Percentiles rank a stretch among this genome's conserved stretches.
These are phyloP conservation scores for Oncorhynchus mykiss DNA, from an alignment of 2,113 vertebrate species.

Conservation along the genomic window DNA sequence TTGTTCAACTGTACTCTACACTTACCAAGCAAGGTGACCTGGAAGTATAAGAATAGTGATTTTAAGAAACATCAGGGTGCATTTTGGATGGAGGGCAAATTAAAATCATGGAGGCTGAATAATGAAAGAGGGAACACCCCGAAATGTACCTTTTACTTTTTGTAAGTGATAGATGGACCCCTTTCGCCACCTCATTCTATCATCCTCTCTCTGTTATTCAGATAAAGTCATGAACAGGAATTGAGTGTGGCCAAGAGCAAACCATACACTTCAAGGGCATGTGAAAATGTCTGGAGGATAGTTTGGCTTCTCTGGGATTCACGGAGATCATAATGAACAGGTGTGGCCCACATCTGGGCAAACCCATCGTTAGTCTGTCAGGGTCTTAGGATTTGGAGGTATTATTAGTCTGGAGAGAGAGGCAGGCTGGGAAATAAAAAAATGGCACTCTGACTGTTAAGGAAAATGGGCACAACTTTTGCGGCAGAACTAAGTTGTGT, in stretches of 20 bases:
- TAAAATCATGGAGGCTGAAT: neutral
- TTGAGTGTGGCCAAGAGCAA: neutral
- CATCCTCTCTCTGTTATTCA: neutral
- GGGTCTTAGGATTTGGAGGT: slow-evolving; percentile 40
- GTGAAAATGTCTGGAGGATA: slow-evolving; percentile 16
- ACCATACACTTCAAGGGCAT: slow-evolving; percentile 10
- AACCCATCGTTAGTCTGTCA: slow-evolving; percentile 24
- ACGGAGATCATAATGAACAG: slow-evolving; percentile 22
- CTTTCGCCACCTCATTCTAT: too few species aligned
- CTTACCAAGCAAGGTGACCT: slow-evolving; percentile 17
- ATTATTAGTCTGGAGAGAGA: slow-evolving; percentile 31
- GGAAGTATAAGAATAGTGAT: slow-evolving; percentile 7
- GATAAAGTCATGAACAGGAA: neutral
- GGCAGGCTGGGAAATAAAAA: slow-evolving; percentile 35
- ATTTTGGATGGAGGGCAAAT: neutral
- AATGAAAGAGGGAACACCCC: neutral
- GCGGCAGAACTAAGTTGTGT: slow-evolving; percentile 17
- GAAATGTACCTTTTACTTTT: neutral
- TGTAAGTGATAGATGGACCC: neutral
- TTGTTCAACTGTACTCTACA: neutral
- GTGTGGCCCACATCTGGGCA: slow-evolving; percentile 47
- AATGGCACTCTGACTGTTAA: slow-evolving; percentile 25
- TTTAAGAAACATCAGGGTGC: slow-evolving; percentile 10
- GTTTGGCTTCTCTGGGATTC: slow-evolving; percentile 19
- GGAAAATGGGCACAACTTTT: slow-evolving; percentile 21